Evolutionary conservation across 2,888 invertebrate genomes (phyloP).

Genomic region (Orchestes rusci): DNA sequence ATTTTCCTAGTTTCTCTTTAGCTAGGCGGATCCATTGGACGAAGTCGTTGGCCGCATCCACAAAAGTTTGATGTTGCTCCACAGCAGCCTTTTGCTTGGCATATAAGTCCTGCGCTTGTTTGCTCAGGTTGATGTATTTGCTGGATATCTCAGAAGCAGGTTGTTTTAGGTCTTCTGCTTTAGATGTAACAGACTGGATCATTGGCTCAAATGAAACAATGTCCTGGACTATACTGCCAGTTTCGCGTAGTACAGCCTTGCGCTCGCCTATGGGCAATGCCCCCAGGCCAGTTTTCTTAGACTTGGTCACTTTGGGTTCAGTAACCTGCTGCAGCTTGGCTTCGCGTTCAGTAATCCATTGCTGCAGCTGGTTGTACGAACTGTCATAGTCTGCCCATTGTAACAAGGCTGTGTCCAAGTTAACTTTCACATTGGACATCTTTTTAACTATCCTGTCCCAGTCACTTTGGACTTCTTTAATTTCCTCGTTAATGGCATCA

Average conservation of each 20-base stretch:
- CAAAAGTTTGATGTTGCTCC: constrained; percentile 85
- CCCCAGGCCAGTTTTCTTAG: constrained; percentile 71
- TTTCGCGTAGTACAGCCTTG: constrained; percentile 82
- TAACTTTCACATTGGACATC: constrained; percentile 85
- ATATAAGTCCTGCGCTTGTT: constrained; percentile 84
- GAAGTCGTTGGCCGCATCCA: constrained; percentile 87
- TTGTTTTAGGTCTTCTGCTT: constrained; percentile 87
- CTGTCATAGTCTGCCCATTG: constrained; percentile 97
- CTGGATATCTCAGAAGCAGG: constrained; percentile 88
- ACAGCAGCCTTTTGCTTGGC: constrained; percentile 85
- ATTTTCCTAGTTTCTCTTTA: constrained; percentile 85
- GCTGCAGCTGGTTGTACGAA: constrained; percentile 83
- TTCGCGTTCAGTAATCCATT: constrained; percentile 92
- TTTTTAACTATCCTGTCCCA: constrained; percentile 90
- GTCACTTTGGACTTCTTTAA: constrained; percentile 84
- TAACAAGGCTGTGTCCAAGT: constrained; percentile 79
- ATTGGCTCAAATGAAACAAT: constrained; percentile 95
- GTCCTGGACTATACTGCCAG: constrained; percentile 92
- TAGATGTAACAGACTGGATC: constrained; percentile 91
- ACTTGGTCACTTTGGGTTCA: constrained; percentile 74
- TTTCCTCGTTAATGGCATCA: constrained; percentile 76
- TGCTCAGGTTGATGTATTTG: constrained; percentile 83
- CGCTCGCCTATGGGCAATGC: constrained; percentile 76
- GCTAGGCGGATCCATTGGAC: constrained; percentile 86
- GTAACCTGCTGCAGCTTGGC: constrained; percentile 85